Evolutionary conservation across 2,888 invertebrate genomes (phyloP).

Genomic region (Crossocerus cetratus): DNA sequence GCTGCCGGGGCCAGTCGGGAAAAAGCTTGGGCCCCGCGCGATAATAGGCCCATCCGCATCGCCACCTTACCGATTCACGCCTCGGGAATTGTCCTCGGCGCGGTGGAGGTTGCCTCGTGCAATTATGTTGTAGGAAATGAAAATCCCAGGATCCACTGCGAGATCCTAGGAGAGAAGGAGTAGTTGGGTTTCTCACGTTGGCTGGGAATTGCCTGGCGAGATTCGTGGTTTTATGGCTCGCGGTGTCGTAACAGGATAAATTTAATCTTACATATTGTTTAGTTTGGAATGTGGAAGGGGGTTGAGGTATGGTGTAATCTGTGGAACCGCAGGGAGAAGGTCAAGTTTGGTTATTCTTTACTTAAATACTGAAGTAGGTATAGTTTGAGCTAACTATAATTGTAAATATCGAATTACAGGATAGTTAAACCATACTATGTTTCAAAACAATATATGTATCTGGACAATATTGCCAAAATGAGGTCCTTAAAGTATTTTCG

Average conservation of each 20-base stretch:
- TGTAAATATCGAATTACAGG: too few species aligned
- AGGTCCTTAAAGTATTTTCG: not conserved
- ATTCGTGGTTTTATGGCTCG: not conserved
- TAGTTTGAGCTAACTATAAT: too few species aligned
- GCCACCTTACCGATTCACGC: slow-evolving; percentile 18
- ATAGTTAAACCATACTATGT: too few species aligned
- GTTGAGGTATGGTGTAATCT: too few species aligned
- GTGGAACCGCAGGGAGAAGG: too few species aligned
- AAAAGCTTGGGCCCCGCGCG: slow-evolving; percentile 31
- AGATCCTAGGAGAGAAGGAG: not conserved
- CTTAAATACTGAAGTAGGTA: too few species aligned
- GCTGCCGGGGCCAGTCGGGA: slow-evolving; percentile 1
- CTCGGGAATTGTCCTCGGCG: slow-evolving; percentile 4
- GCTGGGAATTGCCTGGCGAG: slow-evolving; percentile 2
- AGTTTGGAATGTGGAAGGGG: not conserved
- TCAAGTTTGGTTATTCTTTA: too few species aligned
- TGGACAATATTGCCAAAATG: too few species aligned
- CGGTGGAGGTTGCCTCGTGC: not conserved
- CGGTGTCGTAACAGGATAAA: not conserved
- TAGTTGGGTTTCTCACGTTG: not conserved
- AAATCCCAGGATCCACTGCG: slow-evolving; percentile 8
- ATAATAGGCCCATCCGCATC: slow-evolving; percentile 20
- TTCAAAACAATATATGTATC: too few species aligned
- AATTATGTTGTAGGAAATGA: not conserved
- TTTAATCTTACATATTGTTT: not conserved